Evolutionary conservation across 2,888 invertebrate genomes (phyloP), one percentile per base, ranked within the genome.

Genomic region (Dendrolimus houi): DNA sequence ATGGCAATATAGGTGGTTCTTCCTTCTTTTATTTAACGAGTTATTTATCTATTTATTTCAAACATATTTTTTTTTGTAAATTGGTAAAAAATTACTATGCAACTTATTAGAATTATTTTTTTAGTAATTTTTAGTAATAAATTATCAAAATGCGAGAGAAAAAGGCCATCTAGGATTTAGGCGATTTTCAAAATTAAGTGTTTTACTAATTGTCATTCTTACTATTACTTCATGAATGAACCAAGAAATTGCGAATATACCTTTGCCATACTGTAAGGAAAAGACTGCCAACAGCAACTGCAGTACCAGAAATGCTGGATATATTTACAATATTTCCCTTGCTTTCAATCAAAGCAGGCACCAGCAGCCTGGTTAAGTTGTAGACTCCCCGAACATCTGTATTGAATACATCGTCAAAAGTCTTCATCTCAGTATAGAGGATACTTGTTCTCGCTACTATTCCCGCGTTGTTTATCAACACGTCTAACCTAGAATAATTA

Each of bases 251-350:
- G 17, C 3, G 17, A 17, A 29, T 12, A 9, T 47, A 47, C 47
- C 47, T 47, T 47, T 10, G 97, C 95, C 90, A 98, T 95, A 66
- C 94, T 93, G 76, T 99, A 99, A 0, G 97, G 95, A 61, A n/a
- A n/a, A 98, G 79, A 7, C 96, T 94, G 8, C 95, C 95, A 1
- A 96, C 93, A 70, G 96, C 95, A 59, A 97, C 93, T 71, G 96
- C 87, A 8, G 96, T 86, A 0, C 57, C 79, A 1, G 69, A 91
- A 7, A 95, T 92, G 72, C 95, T 95, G 54, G 95, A 95, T 1
- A 96, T 93, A 74, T 96, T 96, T 2, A 96, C 94, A 63, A 95
- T 92, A 61, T 92, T 93, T 9, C 95, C 95, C 70, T 93, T 92
- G 1, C 91, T 76, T 66, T 87, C 78, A n/a, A 93, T 82, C 13